Percentiles rank a stretch among this genome's conserved stretches.
These are phyloP conservation scores for Colostygia pectinataria DNA, from an alignment of 2,888 invertebrate genomes.

Conservation along the genomic window DNA sequence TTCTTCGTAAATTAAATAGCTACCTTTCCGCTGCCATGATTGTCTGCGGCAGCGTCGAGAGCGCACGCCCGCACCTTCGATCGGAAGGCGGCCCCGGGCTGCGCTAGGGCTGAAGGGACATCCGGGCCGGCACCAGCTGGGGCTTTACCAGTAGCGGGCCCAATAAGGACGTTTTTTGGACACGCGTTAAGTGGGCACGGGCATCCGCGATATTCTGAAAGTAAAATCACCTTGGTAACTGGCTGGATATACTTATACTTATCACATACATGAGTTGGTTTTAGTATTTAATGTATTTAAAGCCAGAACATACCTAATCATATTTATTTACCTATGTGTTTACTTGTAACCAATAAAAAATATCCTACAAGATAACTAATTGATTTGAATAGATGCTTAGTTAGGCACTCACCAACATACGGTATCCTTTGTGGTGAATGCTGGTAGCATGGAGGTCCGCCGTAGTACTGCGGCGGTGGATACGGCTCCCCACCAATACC, in stretches of 20 bases:
- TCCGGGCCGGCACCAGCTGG: conserved; percentile 87
- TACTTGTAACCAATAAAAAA: no score
- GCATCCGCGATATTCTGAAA: conserved; percentile 84
- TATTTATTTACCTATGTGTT: no score
- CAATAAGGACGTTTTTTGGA: conserved; percentile 99
- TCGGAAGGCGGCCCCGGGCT: conserved; percentile 80
- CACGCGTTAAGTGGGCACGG: conserved; percentile 96
- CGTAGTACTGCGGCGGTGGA: conserved; percentile 78
- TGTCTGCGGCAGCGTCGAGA: conserved; percentile 65
- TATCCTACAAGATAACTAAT: no score
- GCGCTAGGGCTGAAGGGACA: conserved; percentile 64
- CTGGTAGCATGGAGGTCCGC: conserved; percentile 76
- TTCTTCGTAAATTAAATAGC: no score
- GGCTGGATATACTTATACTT: no score
- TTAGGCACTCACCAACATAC: conserved; percentile 83
- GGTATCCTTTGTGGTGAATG: conserved; percentile 85
- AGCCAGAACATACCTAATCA: no score
- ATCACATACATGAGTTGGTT: no score
- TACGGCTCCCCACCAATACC: conserved; percentile 73
- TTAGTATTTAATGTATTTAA: no score
- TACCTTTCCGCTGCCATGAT: conserved; percentile 78
- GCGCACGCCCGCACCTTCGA: conserved; percentile 78
- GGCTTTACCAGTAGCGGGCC: conserved; percentile 98
- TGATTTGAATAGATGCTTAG: background rate
- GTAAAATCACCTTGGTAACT: conserved; percentile 10